Evolutionary conservation across 2,797 vertebrate genomes (phyloP), one percentile per base, ranked within the genome.

Genomic region (Peromyscus melanophrys): DNA sequence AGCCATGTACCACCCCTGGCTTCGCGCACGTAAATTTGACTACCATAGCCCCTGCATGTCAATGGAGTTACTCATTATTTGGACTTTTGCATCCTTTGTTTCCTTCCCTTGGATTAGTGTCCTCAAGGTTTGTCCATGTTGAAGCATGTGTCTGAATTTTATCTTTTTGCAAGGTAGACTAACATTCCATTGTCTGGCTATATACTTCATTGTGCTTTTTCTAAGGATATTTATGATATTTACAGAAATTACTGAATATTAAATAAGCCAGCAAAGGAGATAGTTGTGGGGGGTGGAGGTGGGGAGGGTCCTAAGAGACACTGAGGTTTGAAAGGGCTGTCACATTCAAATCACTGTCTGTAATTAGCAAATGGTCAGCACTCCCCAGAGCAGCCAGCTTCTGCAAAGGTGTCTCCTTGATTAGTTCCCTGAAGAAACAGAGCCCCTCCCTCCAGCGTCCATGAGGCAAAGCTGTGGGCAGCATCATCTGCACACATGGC

Each of bases 371-470:
- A 83, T 2, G 17, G 34, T 16, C 75, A 12, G 4, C 17, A 43
- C 4, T 61, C 29, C 49, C 12, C 65, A 14, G 67, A 61, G 37
- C 37, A 49, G 4, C 0, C 16, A 69, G 49, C 12, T 76, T 76
- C 37, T 49, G 17, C 19, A 59, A 59, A 95, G 40, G 5, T 43
- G 6, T 25, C 23, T 4, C 63, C 14, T 27, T 29, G 31, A 14
- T 49, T 23, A 23, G 3, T 23, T 46, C 43, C 9, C 11, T 40
- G 52, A 40, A 59, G 57, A 89, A 88, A 49, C 46, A 77, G 1
- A 43, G 65, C 19, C 63, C 17, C 4, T 0, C 0, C 52, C 25
- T 5, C 4, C 17, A 31, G 21, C 16, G 10, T 17, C 43, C 29
- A 12, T 6, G 34, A 84, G 34, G 19, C 61, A 65, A 65, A 37